Evolutionary conservation across 2,113 vertebrate species (phyloP), one percentile per base, ranked within the genome.

Genomic region (Turnix velox): DNA sequence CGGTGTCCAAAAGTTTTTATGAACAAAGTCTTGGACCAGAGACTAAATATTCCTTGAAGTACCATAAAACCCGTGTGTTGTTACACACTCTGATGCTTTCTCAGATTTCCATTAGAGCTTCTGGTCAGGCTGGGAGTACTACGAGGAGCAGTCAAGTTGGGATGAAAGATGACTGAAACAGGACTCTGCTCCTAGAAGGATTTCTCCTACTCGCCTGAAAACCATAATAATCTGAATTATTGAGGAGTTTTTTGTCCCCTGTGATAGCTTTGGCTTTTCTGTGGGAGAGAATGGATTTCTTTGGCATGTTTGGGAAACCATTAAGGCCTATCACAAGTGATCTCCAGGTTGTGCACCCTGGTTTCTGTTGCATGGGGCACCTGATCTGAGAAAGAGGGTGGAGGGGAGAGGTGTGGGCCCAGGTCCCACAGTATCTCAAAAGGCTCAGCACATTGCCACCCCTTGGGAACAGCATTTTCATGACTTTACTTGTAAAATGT

Each of bases 171-270:
- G 62, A 61, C 31, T 87, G 54, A 84, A 93, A 52, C 84, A 83
- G 73, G 52, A 67, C 65, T 95, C 81, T 87, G 69, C 57, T 95
- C 71, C 90, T 89, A 12, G 68, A 95, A 71, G 43, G 42, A 52
- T 94, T 95, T 74, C 46, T 95, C 33, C 71, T 83, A 37, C 91
- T 84, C 69, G 16, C 68, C 83, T 95, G 77, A 91, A 88, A 97
- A 74, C 74, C 76, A 62, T 63, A 55, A 69, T 69, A 68, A 84
- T 62, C 88, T 89, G 45, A 14, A 7, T 61, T 27, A 7, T 4
- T 27, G 31, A n/a, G n/a, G n/a, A n/a, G 31, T 22, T 16, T 4
- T 49, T 20, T 28, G 18, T 49, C 12, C 24, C 13, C 30, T 59
- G 18, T 25, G 6, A 18, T 11, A 46, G 12, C 13, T 49, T 69